Evolutionary conservation across 2,797 vertebrate genomes (phyloP), one percentile per base, ranked within the genome.

Genomic region (Sphenopsis melanotis): DNA sequence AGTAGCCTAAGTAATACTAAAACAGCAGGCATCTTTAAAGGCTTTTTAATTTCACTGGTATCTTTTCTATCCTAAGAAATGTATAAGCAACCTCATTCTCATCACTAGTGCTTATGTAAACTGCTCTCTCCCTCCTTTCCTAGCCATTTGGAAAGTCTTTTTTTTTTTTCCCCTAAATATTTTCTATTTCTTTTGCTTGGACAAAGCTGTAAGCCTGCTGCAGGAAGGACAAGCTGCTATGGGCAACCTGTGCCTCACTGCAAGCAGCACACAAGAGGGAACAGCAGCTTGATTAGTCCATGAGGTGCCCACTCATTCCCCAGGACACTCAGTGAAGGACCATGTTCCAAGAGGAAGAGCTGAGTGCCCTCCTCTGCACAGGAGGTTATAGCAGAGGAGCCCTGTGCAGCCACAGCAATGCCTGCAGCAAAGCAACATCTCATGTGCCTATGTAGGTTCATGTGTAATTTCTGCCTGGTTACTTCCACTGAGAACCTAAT

Each of bases 391-490:
- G 39, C 27, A 63, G 22, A 15, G 32, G 44, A 78, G 32, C 20
- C 10, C 24, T 30, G 10, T 32, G 53, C 32, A 78, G 44, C 27
- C 42, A 23, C 49, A 63, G 22, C 1, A 1, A 52, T 49, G 32
- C 14, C 37, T n/a, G 27, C 32, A 71, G 24, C 56, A 80, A 65
- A 83, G 37, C 23, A 69, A 56, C 41, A 60, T 21, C 12, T 70
- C 37, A 14, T 1, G 1, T 27, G 19, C 2, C 1, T 57, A 3
- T 23, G 1, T 2, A 59, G n/a, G 52, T 69, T 11, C 22, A 34
- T 1, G 6, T 20, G 10, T 4, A 6, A 47, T 46, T 78, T 77
- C 75, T 80, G 29, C 12, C 49, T 55, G 53, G 32, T 26, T 80
- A 16, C 32, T 63, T 77, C 37, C 32, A 70, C 41, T 59, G 44